Base-by-base conservation (phyloP, 2,113 vertebrate species). In the Fregata magnificens region DNA sequence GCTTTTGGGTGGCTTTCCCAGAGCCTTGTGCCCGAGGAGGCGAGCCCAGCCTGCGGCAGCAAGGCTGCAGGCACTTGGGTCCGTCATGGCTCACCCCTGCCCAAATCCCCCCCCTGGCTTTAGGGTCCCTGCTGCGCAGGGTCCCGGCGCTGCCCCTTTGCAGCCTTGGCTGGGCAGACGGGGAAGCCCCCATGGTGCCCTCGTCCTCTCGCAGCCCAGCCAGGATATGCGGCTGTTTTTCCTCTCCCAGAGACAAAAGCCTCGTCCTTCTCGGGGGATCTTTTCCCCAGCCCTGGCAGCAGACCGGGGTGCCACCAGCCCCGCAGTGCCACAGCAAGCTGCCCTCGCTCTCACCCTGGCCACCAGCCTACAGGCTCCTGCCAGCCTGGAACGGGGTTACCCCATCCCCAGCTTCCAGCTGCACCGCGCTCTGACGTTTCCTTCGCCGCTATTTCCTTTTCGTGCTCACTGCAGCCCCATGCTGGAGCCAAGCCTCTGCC, bases 201-300 rank as follows among this genome's bases (percentile, higher is more conserved):
- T n/a, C 15, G 0, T 9, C 29, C 26, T 13, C 31, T 36, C 8
- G 1, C 3, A 71, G 12, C 73, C 38, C 61, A 62, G 16, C 19
- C 21, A 49, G 31, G 15, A 6, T 0, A 2, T 24, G 15, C 0
- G 11, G n/a, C 14, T 42, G 34, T 0, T 21, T 88, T 74, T 66
- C 17, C 16, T 71, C 24, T 58, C 22, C 24, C 29, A 9, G 26
- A 28, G 31, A 63, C 8, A 44, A 52, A 49, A 16, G 0, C 10
- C 42, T 18, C 0, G 0, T 24, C 56, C 38, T 47, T 77, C 24
- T 67, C 2, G 2, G 4, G 56, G 6, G 18, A 13, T 20, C 6
- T 50, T 80, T 36, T 55, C 44, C 77, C 66, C 1, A 2, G 38
- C 45, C 34, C 56, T 40, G 34, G 40, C 38, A 34, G 74, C 67